Evolutionary conservation across 2,888 invertebrate genomes (phyloP).

Genomic region (Oligia latruncula): DNA sequence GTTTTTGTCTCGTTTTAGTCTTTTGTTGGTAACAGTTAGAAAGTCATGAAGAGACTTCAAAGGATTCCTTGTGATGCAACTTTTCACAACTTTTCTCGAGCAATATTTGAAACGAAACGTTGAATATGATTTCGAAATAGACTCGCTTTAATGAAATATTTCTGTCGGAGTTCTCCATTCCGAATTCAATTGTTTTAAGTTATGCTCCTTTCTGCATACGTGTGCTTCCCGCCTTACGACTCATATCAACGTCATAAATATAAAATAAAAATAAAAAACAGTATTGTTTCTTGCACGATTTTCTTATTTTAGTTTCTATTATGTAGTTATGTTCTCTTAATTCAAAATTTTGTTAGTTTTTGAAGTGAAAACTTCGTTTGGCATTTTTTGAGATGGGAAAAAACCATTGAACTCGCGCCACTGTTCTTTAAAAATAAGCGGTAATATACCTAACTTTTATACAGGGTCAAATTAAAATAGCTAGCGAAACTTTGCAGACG

Average conservation of each 20-base stretch:
- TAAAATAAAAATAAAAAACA: no score
- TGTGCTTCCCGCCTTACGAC: background rate
- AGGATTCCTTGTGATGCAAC: slow-evolving; percentile 34
- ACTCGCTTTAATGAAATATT: slow-evolving; percentile 48
- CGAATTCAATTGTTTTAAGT: slow-evolving; percentile 22
- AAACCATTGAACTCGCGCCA: no score
- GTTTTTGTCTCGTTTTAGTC: background rate
- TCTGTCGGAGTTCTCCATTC: slow-evolving; percentile 30
- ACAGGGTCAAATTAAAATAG: no score
- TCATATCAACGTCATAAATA: background rate
- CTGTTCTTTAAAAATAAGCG: no score
- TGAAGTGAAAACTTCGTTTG: no score
- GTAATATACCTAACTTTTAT: no score
- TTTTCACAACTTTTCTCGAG: slow-evolving; percentile 39
- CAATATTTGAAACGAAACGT: slow-evolving; percentile 38
- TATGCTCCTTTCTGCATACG: background rate
- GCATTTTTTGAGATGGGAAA: no score
- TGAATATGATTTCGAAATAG: slow-evolving; percentile 24
- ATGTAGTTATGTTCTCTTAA: no score
- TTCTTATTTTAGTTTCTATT: background rate
- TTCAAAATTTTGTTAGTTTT: no score
- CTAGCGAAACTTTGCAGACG: no score
- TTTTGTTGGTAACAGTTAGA: slow-evolving; percentile 8
- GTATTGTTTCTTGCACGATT: background rate
- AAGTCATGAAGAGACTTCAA: slow-evolving; percentile 40